Percentiles rank a stretch among this genome's conserved stretches.
These are phyloP conservation scores for Laothoe populi DNA, from an alignment of 2,888 invertebrate species.

Conservation along the genomic window DNA sequence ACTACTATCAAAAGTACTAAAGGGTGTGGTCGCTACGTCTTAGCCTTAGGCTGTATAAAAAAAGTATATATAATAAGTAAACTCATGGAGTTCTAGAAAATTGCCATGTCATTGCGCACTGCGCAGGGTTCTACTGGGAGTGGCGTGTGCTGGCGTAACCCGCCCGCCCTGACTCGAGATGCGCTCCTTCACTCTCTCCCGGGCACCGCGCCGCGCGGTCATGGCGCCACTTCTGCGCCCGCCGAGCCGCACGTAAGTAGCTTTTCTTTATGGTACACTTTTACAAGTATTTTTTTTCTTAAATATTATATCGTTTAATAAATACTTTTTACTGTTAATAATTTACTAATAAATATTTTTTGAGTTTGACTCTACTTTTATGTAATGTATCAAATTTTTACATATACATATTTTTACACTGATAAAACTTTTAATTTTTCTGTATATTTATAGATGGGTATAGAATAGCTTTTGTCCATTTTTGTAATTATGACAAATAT, in stretches of 20 bases:
- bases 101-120: neutral
- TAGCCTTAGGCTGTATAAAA: neutral
- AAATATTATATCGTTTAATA: neutral
- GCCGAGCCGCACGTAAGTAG: conserved; percentile 78
- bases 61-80: neutral
- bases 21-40: conserved; percentile 6
- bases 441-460: no score
- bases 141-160: conserved; percentile 29
- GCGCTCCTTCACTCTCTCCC: conserved; percentile 58
- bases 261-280: conserved; percentile 27
- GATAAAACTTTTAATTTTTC: no score
- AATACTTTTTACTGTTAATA: no score
- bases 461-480: no score
- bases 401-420: no score
- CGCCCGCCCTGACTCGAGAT: conserved; percentile 40
- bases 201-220: conserved; percentile 75
- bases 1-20: no score
- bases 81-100: conserved; percentile 14
- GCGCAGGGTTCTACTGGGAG: conserved; percentile 33
- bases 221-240: conserved; percentile 77
- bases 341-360: no score
- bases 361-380: no score
- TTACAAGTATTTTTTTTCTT: no score
- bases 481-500: no score
- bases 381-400: no score